A percentile compares a stretch with the other conserved stretches of the same genome.
Evolutionary conservation across 2,113 vertebrate genomes (phyloP).

Genomic region (Scopus umbretta): DNA sequence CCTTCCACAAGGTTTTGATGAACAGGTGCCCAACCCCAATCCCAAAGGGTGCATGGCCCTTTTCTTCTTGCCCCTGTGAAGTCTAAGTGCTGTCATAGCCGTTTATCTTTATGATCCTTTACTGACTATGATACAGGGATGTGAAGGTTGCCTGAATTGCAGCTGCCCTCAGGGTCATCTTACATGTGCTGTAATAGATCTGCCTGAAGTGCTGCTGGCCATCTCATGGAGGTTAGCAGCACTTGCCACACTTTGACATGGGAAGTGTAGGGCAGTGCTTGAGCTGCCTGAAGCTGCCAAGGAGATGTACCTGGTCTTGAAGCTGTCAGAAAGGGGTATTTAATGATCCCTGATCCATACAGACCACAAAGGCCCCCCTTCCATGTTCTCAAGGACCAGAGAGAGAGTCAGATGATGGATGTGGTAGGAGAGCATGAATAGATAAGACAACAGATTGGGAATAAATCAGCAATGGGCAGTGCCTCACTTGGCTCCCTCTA

Average conservation of each 20-base stretch:
- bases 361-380: neutral
- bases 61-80: neutral
- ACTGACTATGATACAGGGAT: neutral
- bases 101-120: rapidly evolving
- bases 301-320: neutral
- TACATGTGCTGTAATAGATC: rapidly evolving
- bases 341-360: neutral
- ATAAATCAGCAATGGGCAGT: neutral
- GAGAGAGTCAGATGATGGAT: neutral
- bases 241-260: rapidly evolving
- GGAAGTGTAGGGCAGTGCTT: neutral
- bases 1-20: neutral
- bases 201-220: neutral
- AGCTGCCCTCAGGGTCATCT: neutral
- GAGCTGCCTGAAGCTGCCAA: neutral
- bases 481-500: neutral
- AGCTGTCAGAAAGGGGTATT: neutral
- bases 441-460: neutral
- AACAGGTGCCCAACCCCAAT: neutral
- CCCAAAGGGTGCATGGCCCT: neutral
- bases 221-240: neutral
- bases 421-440: neutral
- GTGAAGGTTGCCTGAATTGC: neutral
- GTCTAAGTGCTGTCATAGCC: neutral
- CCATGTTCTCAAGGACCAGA: neutral